Evolutionary conservation across 2,888 invertebrate genomes (phyloP).

Genomic region (Pyrrhia umbra): DNA sequence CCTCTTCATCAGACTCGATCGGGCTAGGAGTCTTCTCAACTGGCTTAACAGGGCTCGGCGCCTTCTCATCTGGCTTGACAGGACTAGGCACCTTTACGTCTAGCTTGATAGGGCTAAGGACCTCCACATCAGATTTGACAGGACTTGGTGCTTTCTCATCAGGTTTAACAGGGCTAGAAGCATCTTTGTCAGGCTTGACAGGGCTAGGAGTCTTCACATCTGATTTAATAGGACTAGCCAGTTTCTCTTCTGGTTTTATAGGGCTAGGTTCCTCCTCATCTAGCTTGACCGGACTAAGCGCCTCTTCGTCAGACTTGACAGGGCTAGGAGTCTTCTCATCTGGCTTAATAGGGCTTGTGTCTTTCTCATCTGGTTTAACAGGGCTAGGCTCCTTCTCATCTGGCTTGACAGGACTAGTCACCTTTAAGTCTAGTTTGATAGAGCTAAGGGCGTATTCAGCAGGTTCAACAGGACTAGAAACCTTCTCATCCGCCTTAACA

Average conservation of each 20-base stretch:
- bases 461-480: neutral
- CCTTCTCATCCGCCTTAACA: conserved; percentile 2
- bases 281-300: neutral
- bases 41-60: neutral
- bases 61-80: conserved; percentile 8
- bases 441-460: conserved; percentile 4
- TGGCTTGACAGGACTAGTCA: neutral
- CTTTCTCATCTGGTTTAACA: conserved; percentile 29
- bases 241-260: neutral
- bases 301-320: neutral
- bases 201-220: neutral
- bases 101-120: conserved; percentile 1
- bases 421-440: conserved; percentile 9
- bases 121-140: neutral
- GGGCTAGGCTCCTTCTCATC: neutral
- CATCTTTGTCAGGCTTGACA: conserved; percentile 2
- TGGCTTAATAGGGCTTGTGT: neutral
- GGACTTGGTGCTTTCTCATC: conserved; percentile 21
- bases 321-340: too few species aligned
- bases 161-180: conserved; percentile 8
- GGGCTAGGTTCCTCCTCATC: conserved; percentile 8
- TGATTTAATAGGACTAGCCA: neutral
- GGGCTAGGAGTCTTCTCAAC: neutral
- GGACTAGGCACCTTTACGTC: conserved; percentile 11
- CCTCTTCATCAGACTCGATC: neutral